Evolutionary conservation across 2,113 vertebrate genomes (phyloP), one percentile per base, ranked within the genome.

Genomic region (Psophia crepitans): DNA sequence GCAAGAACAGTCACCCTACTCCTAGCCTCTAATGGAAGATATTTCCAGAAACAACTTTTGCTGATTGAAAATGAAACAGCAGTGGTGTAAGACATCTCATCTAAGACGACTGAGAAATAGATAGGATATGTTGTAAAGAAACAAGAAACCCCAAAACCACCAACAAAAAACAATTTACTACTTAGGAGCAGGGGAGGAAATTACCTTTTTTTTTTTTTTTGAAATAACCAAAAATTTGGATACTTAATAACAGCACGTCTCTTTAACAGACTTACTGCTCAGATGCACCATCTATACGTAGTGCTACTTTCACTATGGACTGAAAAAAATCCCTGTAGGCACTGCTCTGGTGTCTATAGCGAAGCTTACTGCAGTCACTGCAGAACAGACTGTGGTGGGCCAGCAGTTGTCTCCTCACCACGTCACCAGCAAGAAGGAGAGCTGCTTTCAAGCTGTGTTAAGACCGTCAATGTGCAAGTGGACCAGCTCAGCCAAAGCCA

Each of bases 301-400:
- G 14, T 30, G 22, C 16, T 53, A 22, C 14, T 56, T 77, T 24
- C 4, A 22, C 9, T 30, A 4, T 3, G 14, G 33, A 37, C 54
- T 44, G 30, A 35, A 43, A 54, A 54, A 60, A 41, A 28, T 0
- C 0, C 8, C 1, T 0, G 0, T 6, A 27, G 33, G 9, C 18
- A 7, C 6, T 20, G n/a, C 46, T 49, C 51, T n/a, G 22, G 41
- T 6, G 61, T 18, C 48, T 48, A 8, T 33, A 75, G n/a, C 41
- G 19, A 9, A 3, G 4, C 4, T 14, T 27, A 6, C n/a, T 1
- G 0, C 41, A n/a, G 46, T 22, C 8, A 11, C 7, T 15, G 5
- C 15, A 14, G 35, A 20, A 6, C 8, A 8, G 58, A 2, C 13
- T 8, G 4, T 0, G 7, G 16, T 0, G 0, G 23, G 43, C 22